Conservation (phyloP, 1,140 invertebrate genomes). For the Zaprionus lachaisei region DNA sequence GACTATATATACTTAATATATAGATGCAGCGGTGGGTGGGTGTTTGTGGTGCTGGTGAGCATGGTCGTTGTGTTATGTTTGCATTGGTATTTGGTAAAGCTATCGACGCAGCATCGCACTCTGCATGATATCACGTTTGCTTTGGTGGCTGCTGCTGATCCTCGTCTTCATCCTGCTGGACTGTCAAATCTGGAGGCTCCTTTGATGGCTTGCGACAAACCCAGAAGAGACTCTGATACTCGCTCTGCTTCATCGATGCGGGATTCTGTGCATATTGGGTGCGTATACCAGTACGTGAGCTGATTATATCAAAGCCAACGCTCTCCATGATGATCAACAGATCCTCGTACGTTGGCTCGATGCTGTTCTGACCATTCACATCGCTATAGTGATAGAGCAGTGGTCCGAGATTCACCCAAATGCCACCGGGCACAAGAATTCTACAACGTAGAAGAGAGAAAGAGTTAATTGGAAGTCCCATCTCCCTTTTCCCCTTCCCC, state of each 20-base stretch:
- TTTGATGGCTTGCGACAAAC: conserved; percentile 73
- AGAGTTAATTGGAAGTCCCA: neutral
- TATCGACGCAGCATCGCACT: neutral
- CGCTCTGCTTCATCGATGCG: conserved; percentile 91
- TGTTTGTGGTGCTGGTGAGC: neutral
- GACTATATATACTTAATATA: neutral
- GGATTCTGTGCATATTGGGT: conserved; percentile 97
- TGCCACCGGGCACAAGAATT: conserved; percentile 94
- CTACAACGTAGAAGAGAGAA: conserved; percentile 32
- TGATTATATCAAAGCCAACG: conserved; percentile 93
- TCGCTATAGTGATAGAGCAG: conserved; percentile 98
- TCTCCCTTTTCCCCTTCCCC: neutral
- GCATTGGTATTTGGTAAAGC: neutral
- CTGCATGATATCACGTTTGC: conserved; percentile 1
- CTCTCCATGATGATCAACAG: conserved; percentile 92
- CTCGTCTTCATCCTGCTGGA: conserved; percentile 10
- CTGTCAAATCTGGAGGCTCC: conserved; percentile 65
- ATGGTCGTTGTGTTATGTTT: neutral
- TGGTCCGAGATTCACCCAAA: conserved; percentile 97
- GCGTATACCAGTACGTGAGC: conserved; percentile 90
- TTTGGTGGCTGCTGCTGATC: conserved; percentile 1
- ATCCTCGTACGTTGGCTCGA: conserved; percentile 96
- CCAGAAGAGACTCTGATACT: conserved; percentile 83
- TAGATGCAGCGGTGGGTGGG: conserved; percentile 26
- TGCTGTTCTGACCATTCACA: conserved; percentile 93